These are phyloP conservation scores for Cataglyphis cursor DNA, from an alignment of 2,888 invertebrate genomes.

Conservation along the genomic window DNA sequence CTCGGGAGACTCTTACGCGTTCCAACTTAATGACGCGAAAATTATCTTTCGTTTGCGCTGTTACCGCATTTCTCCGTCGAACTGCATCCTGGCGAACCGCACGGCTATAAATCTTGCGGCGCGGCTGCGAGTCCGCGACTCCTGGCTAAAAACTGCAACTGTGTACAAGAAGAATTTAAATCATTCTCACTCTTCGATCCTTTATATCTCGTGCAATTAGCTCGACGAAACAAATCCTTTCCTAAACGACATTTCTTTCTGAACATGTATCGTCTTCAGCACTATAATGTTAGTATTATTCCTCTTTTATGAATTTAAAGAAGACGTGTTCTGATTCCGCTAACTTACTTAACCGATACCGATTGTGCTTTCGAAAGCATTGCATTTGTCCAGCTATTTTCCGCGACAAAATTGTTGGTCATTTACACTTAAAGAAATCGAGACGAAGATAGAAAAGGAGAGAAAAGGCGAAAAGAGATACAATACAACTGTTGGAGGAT, in stretches of 20 bases:
- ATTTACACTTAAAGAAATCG: slow-evolving; percentile 21
- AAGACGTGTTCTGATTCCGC: too few relatives aligned
- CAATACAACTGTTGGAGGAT: slow-evolving; percentile 35
- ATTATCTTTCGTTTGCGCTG: slow-evolving; percentile 28
- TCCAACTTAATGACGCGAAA: slow-evolving; percentile 50
- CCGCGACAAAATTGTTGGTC: slow-evolving; percentile 6
- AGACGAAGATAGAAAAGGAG: slow-evolving; percentile 25
- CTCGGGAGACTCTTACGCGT: slow-evolving; percentile 31
- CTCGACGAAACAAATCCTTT: slow-evolving; percentile 5
- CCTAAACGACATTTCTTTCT: background rate
- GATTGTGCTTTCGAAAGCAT: background rate
- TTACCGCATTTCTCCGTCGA: slow-evolving; percentile 52
- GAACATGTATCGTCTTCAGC: background rate
- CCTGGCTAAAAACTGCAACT: slow-evolving; percentile 32
- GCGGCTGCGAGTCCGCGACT: slow-evolving; percentile 9
- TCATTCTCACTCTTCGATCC: slow-evolving; percentile 33
- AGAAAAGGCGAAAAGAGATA: slow-evolving; percentile 25
- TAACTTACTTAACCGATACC: background rate
- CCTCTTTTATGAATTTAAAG: background rate
- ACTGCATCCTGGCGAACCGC: slow-evolving; percentile 18
- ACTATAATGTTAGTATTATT: background rate
- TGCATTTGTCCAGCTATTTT: background rate
- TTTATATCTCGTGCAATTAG: slow-evolving; percentile 19
- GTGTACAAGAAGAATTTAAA: slow-evolving; percentile 37
- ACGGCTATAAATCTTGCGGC: slow-evolving; percentile 32